Base-by-base conservation (phyloP, 2,113 vertebrate genomes). In the Catharus fuscescens region DNA sequence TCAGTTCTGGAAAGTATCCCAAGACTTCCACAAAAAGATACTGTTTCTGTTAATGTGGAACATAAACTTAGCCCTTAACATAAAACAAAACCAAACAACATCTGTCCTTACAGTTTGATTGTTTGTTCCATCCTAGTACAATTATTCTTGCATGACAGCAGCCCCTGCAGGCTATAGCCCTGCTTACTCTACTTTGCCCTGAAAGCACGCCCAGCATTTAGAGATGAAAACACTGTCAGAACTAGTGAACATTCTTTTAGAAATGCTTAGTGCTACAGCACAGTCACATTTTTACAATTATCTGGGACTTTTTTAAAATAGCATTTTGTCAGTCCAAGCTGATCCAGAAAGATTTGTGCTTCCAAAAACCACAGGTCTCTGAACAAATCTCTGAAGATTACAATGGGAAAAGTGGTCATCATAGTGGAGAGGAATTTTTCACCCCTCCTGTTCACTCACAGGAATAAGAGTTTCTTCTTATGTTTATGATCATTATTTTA, bases 141-240 rank as follows among this genome's bases (percentile, higher is more conserved):
- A 95, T 95, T 96, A 90, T 96, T 94, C 97, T 97, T 97, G 94
- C 80, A 92, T 96, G 96, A 97, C 97, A 98, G 97, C 98, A 98
- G 80, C 97, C 97, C 97, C 98, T 98, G 97, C 97, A 98, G 97
- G 97, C 97, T 97, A 81, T 62, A 96, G 85, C 77, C 78, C 96
- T 95, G 74, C 86, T 90, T 90, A 80, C 59, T 87, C 72, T 57
- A 56, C 48, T 92, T 79, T 80, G 90, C 70, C 96, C 92, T 96
- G 90, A 83, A 86, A 95, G 62, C 60, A 94, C 20, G 5, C 62
- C 64, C 80, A 90, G 76, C 70, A 64, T 66, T 74, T 45, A 61
- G n/a, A 74, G 57, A 83, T 50, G 34, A 93, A 97, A 91, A 83
- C 56, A 67, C 28, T 57, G 57, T 71, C 47, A 95, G 74, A 86